A percentile compares a stretch with the other conserved stretches of the same genome.
Evolutionary conservation across 2,888 invertebrate species (phyloP).

Genomic region (Sphaerophoria taeniata): DNA sequence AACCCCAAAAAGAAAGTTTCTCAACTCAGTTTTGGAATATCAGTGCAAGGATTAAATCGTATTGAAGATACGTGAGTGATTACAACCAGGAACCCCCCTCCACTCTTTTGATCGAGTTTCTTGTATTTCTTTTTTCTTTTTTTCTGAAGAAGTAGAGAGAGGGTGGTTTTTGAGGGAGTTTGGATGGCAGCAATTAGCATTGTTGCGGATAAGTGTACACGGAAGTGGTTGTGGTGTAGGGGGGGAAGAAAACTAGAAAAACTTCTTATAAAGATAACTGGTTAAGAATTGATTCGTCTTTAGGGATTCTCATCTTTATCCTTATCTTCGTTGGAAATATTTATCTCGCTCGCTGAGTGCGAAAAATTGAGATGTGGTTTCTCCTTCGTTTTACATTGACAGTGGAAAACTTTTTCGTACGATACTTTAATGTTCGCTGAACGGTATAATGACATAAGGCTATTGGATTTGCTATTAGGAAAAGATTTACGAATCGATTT

Average conservation of each 20-base stretch:
- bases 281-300: conserved; percentile 58
- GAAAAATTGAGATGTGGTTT: conserved; percentile 46
- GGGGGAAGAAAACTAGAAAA: conserved; percentile 36
- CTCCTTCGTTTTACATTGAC: conserved; percentile 49
- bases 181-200: conserved; percentile 52
- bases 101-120: conserved; percentile 42
- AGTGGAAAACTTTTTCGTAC: conserved; percentile 51
- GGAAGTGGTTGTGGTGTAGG: background rate
- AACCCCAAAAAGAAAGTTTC: conserved; percentile 48
- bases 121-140: background rate
- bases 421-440: conserved; percentile 23
- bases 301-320: background rate
- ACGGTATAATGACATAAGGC: conserved; percentile 54
- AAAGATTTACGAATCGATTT: conserved; percentile 59
- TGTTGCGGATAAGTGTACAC: conserved; percentile 45
- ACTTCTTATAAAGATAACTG: conserved; percentile 56
- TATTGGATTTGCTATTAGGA: conserved; percentile 58
- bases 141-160: background rate
- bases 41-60: conserved; percentile 36
- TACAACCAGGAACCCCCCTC: conserved; percentile 22
- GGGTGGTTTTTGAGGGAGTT: background rate
- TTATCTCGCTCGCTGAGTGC: conserved; percentile 37
- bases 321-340: background rate
- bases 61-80: conserved; percentile 66
- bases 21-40: conserved; percentile 13